A percentile compares a stretch with the other conserved stretches of the same genome.
phyloP scores from a whole-genome alignment of 2,797 vertebrate genomes.

The Urosaurus nigricauda region DNA sequence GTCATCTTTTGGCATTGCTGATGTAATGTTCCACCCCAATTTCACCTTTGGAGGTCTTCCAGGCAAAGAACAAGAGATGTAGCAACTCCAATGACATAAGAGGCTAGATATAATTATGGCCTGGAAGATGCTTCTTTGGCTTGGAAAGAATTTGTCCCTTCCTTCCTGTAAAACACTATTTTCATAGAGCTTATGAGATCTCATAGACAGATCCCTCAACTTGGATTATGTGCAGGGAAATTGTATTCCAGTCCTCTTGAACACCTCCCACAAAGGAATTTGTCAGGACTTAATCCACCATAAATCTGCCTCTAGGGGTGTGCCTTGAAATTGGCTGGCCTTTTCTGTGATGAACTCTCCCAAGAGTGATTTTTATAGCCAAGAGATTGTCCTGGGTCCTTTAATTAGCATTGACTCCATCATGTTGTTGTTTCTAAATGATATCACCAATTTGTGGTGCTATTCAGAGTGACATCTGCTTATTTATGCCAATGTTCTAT shows the following conservation, averaged over 20 bases:
- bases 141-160: slow-evolving; percentile 32
- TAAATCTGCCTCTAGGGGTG: slow-evolving; percentile 19
- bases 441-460: slow-evolving; percentile 26
- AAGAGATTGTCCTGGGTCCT: slow-evolving; percentile 17
- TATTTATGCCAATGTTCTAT: slow-evolving; percentile 38
- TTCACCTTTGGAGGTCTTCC: slow-evolving; percentile 21
- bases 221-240: neutral
- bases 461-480: slow-evolving; percentile 11
- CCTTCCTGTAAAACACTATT: slow-evolving; percentile 13
- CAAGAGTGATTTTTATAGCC: slow-evolving; percentile 21
- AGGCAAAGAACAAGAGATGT: slow-evolving; percentile 4
- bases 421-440: slow-evolving; percentile 5
- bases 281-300: slow-evolving; percentile 9
- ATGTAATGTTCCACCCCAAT: slow-evolving; percentile 4
- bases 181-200: neutral
- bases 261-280: slow-evolving; percentile 16
- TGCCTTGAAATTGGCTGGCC: slow-evolving; percentile 19
- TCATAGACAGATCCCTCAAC: neutral
- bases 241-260: neutral
- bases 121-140: neutral
- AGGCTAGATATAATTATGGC: neutral
- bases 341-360: neutral
- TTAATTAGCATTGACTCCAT: slow-evolving; percentile 37
- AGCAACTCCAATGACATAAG: neutral
- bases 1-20: neutral